Percentiles rank a stretch among this genome's conserved stretches.
phyloP scores from a whole-genome alignment of 1,140 invertebrate species.

The Drosophila kurseongensis region DNA sequence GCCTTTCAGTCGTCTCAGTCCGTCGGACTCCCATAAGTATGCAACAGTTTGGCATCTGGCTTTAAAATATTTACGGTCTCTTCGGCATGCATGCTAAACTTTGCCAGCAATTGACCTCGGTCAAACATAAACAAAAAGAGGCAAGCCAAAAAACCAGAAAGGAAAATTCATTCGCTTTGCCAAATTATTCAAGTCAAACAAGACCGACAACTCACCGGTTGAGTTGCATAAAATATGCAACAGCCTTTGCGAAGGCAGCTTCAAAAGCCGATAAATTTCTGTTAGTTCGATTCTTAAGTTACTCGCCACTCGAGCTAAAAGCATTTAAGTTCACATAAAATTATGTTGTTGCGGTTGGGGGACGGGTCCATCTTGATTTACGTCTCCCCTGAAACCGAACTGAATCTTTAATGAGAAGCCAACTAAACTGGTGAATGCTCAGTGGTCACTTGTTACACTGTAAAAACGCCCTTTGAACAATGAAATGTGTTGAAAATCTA shows the following conservation, averaged over 20 bases:
- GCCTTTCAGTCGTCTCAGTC: conserved; percentile 56
- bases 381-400: conserved; percentile 76
- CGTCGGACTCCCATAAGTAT: conserved; percentile 18
- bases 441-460: conserved; percentile 12
- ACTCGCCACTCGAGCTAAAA: conserved; percentile 21
- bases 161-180: conserved; percentile 59
- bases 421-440: conserved; percentile 48
- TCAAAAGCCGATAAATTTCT: conserved; percentile 22
- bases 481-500: background rate
- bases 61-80: conserved; percentile 44
- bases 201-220: conserved; percentile 66
- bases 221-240: conserved; percentile 66
- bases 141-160: conserved; percentile 42
- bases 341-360: conserved; percentile 61
- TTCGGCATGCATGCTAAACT: conserved; percentile 41
- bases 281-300: conserved; percentile 30
- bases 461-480: too few species aligned
- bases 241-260: conserved; percentile 17
- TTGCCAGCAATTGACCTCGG: conserved; percentile 54
- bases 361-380: conserved; percentile 55
- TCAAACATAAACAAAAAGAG: conserved; percentile 46
- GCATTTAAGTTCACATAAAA: conserved; percentile 66
- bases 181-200: conserved; percentile 46
- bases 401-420: conserved; percentile 80
- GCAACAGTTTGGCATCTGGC: conserved; percentile 72